Evolutionary conservation across 2,113 vertebrate genomes (phyloP).

Genomic region (Lipophrys pholis): DNA sequence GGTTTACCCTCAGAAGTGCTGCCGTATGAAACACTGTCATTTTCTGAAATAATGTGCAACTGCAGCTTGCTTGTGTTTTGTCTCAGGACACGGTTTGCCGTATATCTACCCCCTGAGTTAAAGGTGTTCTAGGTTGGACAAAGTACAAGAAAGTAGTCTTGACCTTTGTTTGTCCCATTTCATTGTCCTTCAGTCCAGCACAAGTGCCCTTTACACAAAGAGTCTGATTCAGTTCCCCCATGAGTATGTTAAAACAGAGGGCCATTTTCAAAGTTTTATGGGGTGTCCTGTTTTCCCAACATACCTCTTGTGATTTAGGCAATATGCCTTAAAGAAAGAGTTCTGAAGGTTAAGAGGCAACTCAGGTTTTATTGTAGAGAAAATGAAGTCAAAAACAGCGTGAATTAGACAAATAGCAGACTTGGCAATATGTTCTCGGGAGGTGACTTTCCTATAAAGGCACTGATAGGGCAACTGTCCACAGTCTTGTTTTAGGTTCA

Average conservation of each 20-base stretch:
- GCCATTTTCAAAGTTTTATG: constrained; percentile 73
- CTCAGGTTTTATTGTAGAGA: constrained; percentile 67
- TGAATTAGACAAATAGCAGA: constrained; percentile 65
- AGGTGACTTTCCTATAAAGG: constrained; percentile 39
- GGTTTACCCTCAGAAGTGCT: constrained; percentile 16
- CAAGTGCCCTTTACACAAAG: constrained; percentile 67
- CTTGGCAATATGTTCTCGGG: constrained; percentile 35
- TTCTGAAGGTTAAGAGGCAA: constrained; percentile 68
- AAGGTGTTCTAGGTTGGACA: constrained; percentile 31
- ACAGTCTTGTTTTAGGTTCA: constrained; percentile 29
- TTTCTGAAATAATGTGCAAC: constrained; percentile 24
- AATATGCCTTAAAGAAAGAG: constrained; percentile 75
- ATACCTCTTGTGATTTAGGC: constrained; percentile 76
- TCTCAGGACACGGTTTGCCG: constrained; percentile 36
- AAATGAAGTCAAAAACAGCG: constrained; percentile 70
- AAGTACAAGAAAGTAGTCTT: constrained; percentile 60
- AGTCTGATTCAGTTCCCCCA: constrained; percentile 63
- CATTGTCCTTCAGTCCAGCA: constrained; percentile 62
- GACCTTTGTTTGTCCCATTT: constrained; percentile 64
- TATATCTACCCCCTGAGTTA: constrained; percentile 27
- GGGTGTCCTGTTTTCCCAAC: constrained; percentile 81
- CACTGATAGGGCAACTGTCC: constrained; percentile 25
- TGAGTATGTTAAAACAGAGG: constrained; percentile 74
- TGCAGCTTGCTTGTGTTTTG: constrained; percentile 28
- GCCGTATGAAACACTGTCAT: constrained; percentile 14